Evolutionary conservation across 23 tunicate genomes (phyloP), one percentile per base, ranked within the genome.

Genomic region (Styela clava): DNA sequence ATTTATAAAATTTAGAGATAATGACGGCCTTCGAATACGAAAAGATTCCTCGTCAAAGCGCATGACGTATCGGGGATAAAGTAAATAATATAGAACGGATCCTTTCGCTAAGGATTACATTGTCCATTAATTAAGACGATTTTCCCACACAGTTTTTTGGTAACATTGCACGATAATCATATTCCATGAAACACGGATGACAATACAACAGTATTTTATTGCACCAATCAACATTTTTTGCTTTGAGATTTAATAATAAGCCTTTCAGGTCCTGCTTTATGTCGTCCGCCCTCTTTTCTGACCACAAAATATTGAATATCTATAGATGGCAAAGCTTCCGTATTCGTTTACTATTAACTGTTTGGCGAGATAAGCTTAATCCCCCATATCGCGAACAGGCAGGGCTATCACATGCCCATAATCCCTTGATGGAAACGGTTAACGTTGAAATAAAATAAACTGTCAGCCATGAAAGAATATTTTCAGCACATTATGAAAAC

Each of bases 161-260:
- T 76, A 76, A 76, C 81, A 24, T 44, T 35, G 65, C 44, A 76
- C 81, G 28, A 76, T 76, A 76, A 76, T 76, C 65, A 76, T 76
- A 37, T 76, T 76, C 81, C 19, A 33, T 16, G 35, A 44, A 44
- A 44, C 56, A 44, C 12, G 9, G 9, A 12, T 44, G 56, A 44
- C 56, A 44, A 44, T 44, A 44, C 56, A 44, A 7, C 12, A 44
- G 56, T 44, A 12, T 44, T 44, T 44, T 12, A 44, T 44, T 44
- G 56, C 56, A 44, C 56, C 7, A 44, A 44, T 44, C 56, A 44
- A 44, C 7, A 44, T 44, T 44, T 44, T 44, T 44, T 7, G 7
- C 12, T 12, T 44, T 12, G 7, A 44, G 12, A 44, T 44, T 5
- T 5, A 5, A 44, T 44, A 44, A 44, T 5, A 44, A 44, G 7